Conservation (phyloP, 35 echinoderm and acorn worm species). For the Heliocidaris erythrogramma region DNA sequence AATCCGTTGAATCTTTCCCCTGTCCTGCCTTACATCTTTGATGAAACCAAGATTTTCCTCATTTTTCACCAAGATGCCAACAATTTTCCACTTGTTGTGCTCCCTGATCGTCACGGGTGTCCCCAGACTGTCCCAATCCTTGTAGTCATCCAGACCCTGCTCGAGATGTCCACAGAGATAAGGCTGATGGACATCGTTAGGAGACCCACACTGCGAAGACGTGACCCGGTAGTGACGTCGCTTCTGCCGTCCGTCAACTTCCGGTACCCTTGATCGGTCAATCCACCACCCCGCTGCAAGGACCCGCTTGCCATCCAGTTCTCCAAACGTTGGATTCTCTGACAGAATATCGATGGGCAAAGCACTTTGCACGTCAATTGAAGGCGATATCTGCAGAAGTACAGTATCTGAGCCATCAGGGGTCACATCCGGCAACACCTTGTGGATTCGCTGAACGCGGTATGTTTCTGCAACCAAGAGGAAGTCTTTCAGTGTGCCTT, state of each 20-base stretch:
- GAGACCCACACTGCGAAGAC: background rate
- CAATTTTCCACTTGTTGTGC: slow-evolving; percentile 4
- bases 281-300: slow-evolving; percentile 38
- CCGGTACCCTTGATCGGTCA: background rate
- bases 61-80: slow-evolving; percentile 21
- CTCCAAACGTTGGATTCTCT: too few species aligned
- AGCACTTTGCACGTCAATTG: background rate
- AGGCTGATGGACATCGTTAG: background rate
- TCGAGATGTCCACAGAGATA: slow-evolving; percentile 24
- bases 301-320: slow-evolving; percentile 24
- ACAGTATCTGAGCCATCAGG: background rate
- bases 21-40: slow-evolving; percentile 28
- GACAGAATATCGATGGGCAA: background rate
- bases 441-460: background rate
- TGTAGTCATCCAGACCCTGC: background rate
- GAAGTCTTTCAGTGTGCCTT: background rate
- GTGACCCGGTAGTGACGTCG: slow-evolving; percentile 10
- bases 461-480: slow-evolving; percentile 14
- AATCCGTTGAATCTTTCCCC: background rate
- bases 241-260: slow-evolving; percentile 26
- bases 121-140: background rate
- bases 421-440: background rate
- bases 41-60: background rate
- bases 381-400: background rate
- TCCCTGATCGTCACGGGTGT: slow-evolving; percentile 16